These are phyloP conservation scores for Drosophila sproati DNA, from an alignment of 1,140 invertebrate species.

Conservation along the genomic window DNA sequence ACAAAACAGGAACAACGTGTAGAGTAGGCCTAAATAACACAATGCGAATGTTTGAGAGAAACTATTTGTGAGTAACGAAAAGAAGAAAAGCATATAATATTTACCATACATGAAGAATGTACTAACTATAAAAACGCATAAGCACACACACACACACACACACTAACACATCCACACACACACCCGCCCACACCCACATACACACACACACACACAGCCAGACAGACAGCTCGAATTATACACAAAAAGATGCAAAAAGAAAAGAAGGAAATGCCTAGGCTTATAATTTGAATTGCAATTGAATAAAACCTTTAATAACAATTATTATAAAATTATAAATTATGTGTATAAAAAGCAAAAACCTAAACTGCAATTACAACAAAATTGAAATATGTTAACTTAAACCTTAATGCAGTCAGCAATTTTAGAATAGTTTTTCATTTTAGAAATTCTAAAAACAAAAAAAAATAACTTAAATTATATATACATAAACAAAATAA, in stretches of 20 bases:
- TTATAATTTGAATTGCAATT: conserved; percentile 74
- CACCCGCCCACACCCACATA: conserved; percentile 30
- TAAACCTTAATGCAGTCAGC: conserved; percentile 54
- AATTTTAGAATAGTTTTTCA: conserved; percentile 59
- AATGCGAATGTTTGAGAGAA: conserved; percentile 60
- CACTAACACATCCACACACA: conserved; percentile 23
- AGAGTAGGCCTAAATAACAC: conserved; percentile 57
- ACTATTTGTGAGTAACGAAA: conserved; percentile 71
- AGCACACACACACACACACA: conserved; percentile 31
- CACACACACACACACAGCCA: conserved; percentile 36
- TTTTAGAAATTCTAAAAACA: conserved; percentile 37
- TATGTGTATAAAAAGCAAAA: conserved; percentile 67
- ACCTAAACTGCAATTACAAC: conserved; percentile 52
- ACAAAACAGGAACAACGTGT: conserved; percentile 37
- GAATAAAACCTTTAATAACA: conserved; percentile 62
- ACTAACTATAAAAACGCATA: conserved; percentile 64
- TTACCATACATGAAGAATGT: conserved; percentile 70
- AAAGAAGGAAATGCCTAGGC: conserved; percentile 61
- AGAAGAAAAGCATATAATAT: conserved; percentile 33
- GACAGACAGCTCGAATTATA: conserved; percentile 74
- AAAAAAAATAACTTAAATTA: background rate
- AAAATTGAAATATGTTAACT: conserved; percentile 65
- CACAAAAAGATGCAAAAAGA: conserved; percentile 56
- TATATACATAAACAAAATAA: too few relatives aligned
- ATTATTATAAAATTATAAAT: conserved; percentile 62